Evolutionary conservation across 2,797 vertebrate genomes (phyloP).

Genomic region (Amblyopsis hoosieri): DNA sequence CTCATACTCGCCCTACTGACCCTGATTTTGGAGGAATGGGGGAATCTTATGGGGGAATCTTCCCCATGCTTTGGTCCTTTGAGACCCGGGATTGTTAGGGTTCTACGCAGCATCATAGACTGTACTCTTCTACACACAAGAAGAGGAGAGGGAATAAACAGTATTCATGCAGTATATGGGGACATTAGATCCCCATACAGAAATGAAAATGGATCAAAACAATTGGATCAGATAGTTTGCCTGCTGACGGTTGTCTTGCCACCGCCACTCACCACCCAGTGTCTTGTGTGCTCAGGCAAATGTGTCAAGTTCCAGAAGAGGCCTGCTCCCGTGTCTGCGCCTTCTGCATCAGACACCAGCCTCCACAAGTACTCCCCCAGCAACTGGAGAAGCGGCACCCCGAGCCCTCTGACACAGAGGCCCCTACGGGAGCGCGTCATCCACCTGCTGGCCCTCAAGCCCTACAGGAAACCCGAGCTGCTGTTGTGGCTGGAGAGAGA

Average conservation of each 20-base stretch:
- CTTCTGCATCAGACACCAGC: constrained; percentile 52
- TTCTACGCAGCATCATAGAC: too few relatives aligned
- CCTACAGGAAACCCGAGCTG: constrained; percentile 78
- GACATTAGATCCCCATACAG: background rate
- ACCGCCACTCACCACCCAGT: background rate
- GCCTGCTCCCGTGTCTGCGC: constrained; percentile 29
- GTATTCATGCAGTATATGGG: background rate
- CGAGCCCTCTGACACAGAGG: constrained; percentile 48
- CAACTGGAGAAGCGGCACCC: constrained; percentile 56
- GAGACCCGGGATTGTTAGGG: too few relatives aligned
- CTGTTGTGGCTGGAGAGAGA: constrained; percentile 77
- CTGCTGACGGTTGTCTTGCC: background rate
- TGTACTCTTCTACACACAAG: too few relatives aligned
- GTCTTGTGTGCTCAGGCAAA: constrained; percentile 68
- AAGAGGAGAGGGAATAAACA: too few relatives aligned
- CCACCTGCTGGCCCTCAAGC: constrained; percentile 76
- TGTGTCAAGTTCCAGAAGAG: constrained; percentile 70
- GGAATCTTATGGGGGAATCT: too few relatives aligned
- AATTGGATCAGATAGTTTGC: background rate
- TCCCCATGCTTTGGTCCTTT: too few relatives aligned
- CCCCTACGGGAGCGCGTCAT: constrained; percentile 75
- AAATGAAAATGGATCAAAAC: background rate
- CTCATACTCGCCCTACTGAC: too few relatives aligned
- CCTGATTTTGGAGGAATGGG: too few relatives aligned
- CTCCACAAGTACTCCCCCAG: constrained; percentile 53